Evolutionary conservation across 2,113 vertebrate genomes (phyloP), one percentile per base, ranked within the genome.

Genomic region (Upupa epops): DNA sequence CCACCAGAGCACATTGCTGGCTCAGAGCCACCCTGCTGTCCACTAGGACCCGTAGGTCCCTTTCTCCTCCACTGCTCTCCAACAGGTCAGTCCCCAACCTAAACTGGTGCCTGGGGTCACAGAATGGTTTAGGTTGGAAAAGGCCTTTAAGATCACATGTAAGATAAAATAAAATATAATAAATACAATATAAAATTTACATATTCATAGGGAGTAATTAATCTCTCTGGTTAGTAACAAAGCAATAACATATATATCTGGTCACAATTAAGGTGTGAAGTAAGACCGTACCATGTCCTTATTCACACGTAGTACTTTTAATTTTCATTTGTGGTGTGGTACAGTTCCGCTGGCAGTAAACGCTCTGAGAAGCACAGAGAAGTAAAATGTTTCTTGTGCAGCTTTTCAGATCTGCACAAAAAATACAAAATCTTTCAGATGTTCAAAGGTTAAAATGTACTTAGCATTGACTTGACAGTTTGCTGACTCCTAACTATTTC

Each of bases 211-310:
- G 22, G 5, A 28, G 45, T 85, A 69, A 8, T 48, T 2, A 5
- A 20, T 18, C 26, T 18, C 26, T 34, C 14, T 63, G 21, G 2
- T 21, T 56, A 34, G 18, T 19, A 54, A 64, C 18, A 56, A 68
- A 20, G 3, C 3, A 48, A 18, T 6, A 81, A 11, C 11, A 5
- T 3, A 11, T 2, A 20, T 37, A 5, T 2, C 4, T 51, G 48
- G 12, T 20, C 25, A 17, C 29, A 17, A 26, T 10, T 34, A 64
- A 82, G 4, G 0, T 6, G 26, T 52, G 55, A 76, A 73, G 14
- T 8, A 52, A 66, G 24, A 22, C 2, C 2, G 0, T 10, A 31
- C 11, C 2, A 2, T 22, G 28, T 25, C 12, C 26, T 51, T 60
- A n/a, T 63, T 83, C 8, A 49, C 56, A 52, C 0, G 15, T 17